A percentile compares a stretch with the other conserved stretches of the same genome.
Conservation (phyloP, 1,140 invertebrate species). For the Scaptomyza pallida region DNA sequence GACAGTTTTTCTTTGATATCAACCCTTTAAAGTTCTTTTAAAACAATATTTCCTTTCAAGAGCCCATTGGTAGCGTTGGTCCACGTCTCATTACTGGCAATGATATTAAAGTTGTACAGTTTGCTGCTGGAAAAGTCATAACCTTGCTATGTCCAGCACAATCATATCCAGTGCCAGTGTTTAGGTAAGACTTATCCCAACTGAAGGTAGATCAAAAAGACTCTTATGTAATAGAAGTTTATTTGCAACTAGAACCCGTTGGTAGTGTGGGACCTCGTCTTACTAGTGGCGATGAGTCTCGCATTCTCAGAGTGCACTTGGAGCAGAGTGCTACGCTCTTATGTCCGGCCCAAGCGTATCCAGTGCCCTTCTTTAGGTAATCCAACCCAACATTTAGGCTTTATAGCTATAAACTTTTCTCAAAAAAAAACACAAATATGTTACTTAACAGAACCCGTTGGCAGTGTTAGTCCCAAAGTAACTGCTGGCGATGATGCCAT, state of each 20-base stretch:
- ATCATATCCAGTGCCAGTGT: slow-evolving; percentile 88
- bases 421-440: not conserved
- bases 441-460: slow-evolving; percentile 87
- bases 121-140: slow-evolving; percentile 86
- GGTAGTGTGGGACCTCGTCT: slow-evolving; percentile 89
- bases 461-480: slow-evolving; percentile 88
- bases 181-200: slow-evolving; percentile 85
- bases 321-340: slow-evolving; percentile 84
- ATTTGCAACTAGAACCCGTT: slow-evolving; percentile 87
- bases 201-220: slow-evolving; percentile 2
- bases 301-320: slow-evolving; percentile 63
- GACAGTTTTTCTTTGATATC: slow-evolving; percentile 37
- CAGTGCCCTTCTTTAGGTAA: slow-evolving; percentile 88
- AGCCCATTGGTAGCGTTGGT: slow-evolving; percentile 86
- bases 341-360: slow-evolving; percentile 89
- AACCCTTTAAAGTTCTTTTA: not conserved
- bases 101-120: slow-evolving; percentile 86
- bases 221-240: not conserved
- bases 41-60: slow-evolving; percentile 37
- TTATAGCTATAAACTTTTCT: not conserved
- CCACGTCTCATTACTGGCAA: slow-evolving; percentile 85
- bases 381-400: slow-evolving; percentile 59
- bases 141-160: slow-evolving; percentile 89
- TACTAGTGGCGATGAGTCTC: slow-evolving; percentile 80
- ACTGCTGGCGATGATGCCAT: slow-evolving; percentile 86